Evolutionary conservation across 2,113 vertebrate species (phyloP).

Genomic region (Lanius ludovicianus): DNA sequence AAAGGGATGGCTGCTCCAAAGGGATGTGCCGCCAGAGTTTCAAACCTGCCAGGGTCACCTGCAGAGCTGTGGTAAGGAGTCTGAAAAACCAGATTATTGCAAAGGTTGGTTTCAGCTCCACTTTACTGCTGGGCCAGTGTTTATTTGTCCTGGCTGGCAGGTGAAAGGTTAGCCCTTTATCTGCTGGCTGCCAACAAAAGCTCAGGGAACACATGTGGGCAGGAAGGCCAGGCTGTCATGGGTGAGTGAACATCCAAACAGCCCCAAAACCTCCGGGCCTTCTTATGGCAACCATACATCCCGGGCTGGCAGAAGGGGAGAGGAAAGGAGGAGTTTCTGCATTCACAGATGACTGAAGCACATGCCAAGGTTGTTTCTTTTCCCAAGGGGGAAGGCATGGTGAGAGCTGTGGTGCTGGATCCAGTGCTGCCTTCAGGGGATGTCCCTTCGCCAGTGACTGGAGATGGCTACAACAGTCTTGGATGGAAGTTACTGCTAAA

Average conservation of each 20-base stretch:
- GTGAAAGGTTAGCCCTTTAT: slow-evolving; percentile 23
- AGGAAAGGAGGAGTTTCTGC: background rate
- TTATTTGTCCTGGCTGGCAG: slow-evolving; percentile 39
- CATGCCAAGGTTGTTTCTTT: background rate
- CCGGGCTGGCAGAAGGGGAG: background rate
- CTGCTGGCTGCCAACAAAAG: background rate
- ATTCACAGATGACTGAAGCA: background rate
- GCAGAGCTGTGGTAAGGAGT: background rate
- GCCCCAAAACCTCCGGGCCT: background rate
- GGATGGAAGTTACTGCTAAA: background rate
- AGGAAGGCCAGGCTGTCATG: background rate
- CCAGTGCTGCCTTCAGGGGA: accelerated
- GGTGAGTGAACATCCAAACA: slow-evolving; percentile 26
- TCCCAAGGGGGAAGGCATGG: background rate
- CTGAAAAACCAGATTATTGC: background rate
- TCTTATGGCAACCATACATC: background rate
- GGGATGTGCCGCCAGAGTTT: accelerated
- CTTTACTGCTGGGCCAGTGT: background rate
- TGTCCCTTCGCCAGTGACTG: accelerated
- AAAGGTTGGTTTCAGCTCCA: background rate
- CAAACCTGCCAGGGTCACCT: background rate
- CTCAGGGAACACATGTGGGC: background rate
- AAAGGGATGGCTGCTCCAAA: background rate
- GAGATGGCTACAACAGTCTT: background rate
- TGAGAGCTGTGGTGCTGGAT: background rate